Evolutionary conservation across 1,140 invertebrate species (phyloP).

Genomic region (Anastrepha obliqua): DNA sequence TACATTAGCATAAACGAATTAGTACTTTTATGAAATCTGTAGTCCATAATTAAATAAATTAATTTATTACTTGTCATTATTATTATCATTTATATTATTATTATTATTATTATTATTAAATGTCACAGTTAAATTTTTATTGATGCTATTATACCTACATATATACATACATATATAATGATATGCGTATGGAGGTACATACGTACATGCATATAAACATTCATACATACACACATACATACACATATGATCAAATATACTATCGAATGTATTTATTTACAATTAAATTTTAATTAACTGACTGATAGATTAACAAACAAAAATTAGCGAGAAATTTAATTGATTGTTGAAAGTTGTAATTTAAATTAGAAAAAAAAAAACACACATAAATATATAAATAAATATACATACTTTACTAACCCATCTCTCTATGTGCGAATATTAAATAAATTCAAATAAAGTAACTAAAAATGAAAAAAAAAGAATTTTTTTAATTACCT

Average conservation of each 20-base stretch:
- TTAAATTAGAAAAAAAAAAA: conserved; percentile 46
- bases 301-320: conserved; percentile 24
- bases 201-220: conserved; percentile 14
- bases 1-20: conserved; percentile 11
- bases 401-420: conserved; percentile 24
- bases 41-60: conserved; percentile 31
- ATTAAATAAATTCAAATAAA: conserved; percentile 55
- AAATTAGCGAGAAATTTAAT: conserved; percentile 43
- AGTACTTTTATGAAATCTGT: conserved; percentile 18
- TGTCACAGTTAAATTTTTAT: conserved; percentile 33
- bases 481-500: no score
- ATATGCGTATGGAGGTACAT: background rate
- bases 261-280: conserved; percentile 30
- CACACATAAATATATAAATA: conserved; percentile 2
- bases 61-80: conserved; percentile 22
- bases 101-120: background rate
- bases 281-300: conserved; percentile 43
- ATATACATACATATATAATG: background rate
- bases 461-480: background rate
- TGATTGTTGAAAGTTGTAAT: conserved; percentile 52
- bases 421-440: conserved; percentile 48
- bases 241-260: background rate
- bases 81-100: background rate
- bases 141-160: conserved; percentile 10
- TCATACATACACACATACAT: background rate